A percentile compares a stretch with the other conserved stretches of the same genome.
phyloP scores from a whole-genome alignment of 2,797 vertebrate species.

The Mus spretus region DNA sequence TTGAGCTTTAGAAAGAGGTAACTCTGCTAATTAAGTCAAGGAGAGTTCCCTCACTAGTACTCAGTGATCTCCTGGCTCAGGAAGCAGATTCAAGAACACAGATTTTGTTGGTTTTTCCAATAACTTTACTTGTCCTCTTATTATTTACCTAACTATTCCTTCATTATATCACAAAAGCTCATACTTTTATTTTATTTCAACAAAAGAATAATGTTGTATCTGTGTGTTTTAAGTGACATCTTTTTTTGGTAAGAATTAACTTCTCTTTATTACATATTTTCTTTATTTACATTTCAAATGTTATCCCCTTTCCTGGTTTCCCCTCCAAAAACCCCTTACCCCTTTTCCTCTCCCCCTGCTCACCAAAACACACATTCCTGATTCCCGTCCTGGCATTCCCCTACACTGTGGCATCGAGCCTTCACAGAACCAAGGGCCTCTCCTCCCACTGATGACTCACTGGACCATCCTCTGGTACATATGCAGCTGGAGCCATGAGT shows the following conservation, averaged over 20 bases:
- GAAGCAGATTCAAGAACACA: background rate
- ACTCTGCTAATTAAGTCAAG: background rate
- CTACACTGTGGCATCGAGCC: too few species aligned
- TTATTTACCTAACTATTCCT: background rate
- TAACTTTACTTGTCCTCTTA: background rate
- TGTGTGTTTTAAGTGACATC: background rate
- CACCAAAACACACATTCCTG: too few species aligned
- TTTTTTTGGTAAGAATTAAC: background rate
- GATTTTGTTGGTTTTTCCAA: background rate
- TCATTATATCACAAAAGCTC: background rate
- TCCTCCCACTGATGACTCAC: too few species aligned
- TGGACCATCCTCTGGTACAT: too few species aligned
- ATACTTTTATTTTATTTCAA: background rate
- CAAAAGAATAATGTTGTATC: background rate
- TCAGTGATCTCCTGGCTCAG: background rate
- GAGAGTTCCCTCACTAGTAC: fast-evolving
- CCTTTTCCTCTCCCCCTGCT: too few species aligned
- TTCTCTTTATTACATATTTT: background rate
- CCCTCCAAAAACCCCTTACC: too few species aligned
- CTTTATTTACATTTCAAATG: too few species aligned
- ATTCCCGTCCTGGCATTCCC: too few species aligned
- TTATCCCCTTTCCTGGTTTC: too few species aligned
- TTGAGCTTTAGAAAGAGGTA: background rate
- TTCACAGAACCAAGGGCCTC: too few species aligned
- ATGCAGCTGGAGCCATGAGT: too few species aligned